Conservation (phyloP, 2,113 vertebrate species). For the Tetrax tetrax region DNA sequence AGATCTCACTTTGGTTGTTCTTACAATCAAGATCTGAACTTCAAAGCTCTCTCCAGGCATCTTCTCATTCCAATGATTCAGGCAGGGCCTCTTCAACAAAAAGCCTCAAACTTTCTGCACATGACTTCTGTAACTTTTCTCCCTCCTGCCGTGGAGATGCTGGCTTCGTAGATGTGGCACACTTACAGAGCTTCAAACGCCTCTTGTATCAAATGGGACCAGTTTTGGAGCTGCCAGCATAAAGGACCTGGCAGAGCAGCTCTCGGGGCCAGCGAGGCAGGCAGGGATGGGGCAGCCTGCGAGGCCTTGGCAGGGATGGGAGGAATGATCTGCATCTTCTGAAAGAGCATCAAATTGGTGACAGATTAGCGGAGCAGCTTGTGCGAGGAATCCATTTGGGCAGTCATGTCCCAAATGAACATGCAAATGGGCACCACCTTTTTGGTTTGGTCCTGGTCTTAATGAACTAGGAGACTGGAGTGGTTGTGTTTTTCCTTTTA, state of each 20-base stretch:
- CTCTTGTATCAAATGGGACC: background rate
- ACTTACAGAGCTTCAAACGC: background rate
- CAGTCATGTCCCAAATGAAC: background rate
- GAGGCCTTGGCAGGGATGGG: fast-evolving
- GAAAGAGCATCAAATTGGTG: background rate
- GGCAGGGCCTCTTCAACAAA: background rate
- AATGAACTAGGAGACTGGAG: fast-evolving
- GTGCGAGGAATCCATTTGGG: background rate
- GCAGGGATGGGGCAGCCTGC: background rate
- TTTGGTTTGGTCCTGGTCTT: background rate
- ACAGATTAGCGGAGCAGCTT: background rate
- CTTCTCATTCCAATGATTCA: background rate
- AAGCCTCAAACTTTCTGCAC: background rate
- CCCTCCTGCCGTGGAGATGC: background rate
- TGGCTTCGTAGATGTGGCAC: background rate
- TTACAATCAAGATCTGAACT: background rate
- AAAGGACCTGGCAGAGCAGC: background rate
- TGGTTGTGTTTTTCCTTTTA: background rate
- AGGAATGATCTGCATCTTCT: background rate
- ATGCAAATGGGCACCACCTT: fast-evolving
- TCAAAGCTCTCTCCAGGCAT: background rate
- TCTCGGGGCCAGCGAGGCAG: background rate
- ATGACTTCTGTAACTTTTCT: background rate
- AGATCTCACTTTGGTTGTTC: background rate
- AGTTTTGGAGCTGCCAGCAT: background rate